Evolutionary conservation across 2,797 vertebrate species (phyloP).

Genomic region (Rhinichthys osculus): DNA sequence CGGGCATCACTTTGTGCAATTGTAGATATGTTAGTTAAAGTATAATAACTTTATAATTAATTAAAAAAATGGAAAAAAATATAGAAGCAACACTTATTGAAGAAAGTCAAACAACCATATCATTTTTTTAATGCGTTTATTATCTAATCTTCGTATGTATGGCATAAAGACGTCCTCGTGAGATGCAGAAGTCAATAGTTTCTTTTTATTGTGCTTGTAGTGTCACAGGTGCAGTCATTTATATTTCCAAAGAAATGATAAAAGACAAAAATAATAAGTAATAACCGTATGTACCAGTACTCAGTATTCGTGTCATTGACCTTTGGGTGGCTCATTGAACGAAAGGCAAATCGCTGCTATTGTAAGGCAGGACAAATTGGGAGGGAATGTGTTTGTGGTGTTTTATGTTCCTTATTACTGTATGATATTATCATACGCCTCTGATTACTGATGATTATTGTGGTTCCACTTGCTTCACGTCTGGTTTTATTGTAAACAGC

Average conservation of each 20-base stretch:
- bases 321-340: slow-evolving; percentile 81
- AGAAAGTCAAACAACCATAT: slow-evolving; percentile 24
- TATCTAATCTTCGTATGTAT: slow-evolving; percentile 47
- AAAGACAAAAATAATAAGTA: neutral
- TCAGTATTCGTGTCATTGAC: slow-evolving; percentile 88
- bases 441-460: slow-evolving; percentile 65
- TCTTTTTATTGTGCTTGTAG: slow-evolving; percentile 62
- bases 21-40: slow-evolving; percentile 11
- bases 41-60: slow-evolving; percentile 45
- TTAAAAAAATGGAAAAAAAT: neutral
- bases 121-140: neutral
- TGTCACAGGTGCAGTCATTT: slow-evolving; percentile 69
- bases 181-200: slow-evolving; percentile 17
- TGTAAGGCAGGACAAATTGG: slow-evolving; percentile 77
- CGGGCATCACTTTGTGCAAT: slow-evolving; percentile 17
- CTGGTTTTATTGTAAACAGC: slow-evolving; percentile 58
- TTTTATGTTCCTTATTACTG: slow-evolving; percentile 63
- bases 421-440: slow-evolving; percentile 71
- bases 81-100: neutral
- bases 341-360: slow-evolving; percentile 85
- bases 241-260: slow-evolving; percentile 60
- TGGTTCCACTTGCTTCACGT: slow-evolving; percentile 65
- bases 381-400: slow-evolving; percentile 60
- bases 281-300: slow-evolving; percentile 76
- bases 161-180: slow-evolving; percentile 28